Base-by-base conservation (phyloP, 2,888 invertebrate genomes). In the Ophonus ardosiacus region DNA sequence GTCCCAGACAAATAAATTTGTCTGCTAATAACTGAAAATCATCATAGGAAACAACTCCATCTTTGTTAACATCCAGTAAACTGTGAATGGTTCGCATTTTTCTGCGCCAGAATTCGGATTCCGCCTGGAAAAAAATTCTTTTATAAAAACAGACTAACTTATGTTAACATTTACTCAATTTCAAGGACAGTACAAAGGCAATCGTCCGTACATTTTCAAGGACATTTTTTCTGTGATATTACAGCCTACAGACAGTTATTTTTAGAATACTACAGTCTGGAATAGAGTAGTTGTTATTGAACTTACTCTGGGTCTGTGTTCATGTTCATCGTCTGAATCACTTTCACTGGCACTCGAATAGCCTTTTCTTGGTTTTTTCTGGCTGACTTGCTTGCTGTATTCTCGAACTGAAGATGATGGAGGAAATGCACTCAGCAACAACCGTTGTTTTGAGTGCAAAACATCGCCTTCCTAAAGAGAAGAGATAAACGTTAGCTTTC, bases 61-160 rank as follows among this genome's bases (percentile, higher is more conserved):
- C 97, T 89, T 96, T 96, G 91, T 97, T 97, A 0, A 97, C 94
- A 90, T 97, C 97, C 87, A 97, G 91, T 86, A 97, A 95, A 87
- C 94, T 94, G 91, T 97, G 97, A 83, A 97, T 93, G 0, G 97
- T 97, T 43, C 96, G 94, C 95, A 97, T 97, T 92, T 97, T 97
- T 88, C 95, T 93, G 40, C 96, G 93, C 97, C 97, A 97, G 90
- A 97, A 97, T 85, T 94, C 93, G 0, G 92, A 92, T 88, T 92
- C 91, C 4, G 93, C 93, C 93, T 93, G 86, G 80, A 88, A 89
- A 84, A 74, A 17, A n/a, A 71, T 4, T 7, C 4, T n/a, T 31
- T 7, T 38, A 38, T 15, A 7, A 65, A 65, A 0, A 68, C 13
- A 31, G 3, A 7, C 5, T 40, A 5, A 40, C 7, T 40, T 7